These are phyloP conservation scores for Nasonia giraulti DNA, from an alignment of 1,140 invertebrate species.

Conservation along the genomic window DNA sequence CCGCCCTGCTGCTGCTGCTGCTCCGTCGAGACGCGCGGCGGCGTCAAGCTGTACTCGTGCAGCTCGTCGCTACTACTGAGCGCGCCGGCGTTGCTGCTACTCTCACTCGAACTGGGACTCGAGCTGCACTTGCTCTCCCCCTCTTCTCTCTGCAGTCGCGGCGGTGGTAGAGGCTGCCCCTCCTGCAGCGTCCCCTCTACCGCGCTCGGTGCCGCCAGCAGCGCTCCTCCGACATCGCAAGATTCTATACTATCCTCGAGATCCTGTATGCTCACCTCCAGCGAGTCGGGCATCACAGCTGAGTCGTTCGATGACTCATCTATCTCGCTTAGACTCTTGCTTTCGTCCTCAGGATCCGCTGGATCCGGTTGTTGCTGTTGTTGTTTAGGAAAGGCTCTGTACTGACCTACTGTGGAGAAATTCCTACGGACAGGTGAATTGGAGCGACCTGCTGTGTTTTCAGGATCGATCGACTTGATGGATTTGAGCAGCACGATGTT, in stretches of 20 bases:
- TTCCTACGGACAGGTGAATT: not conserved
- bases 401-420: not conserved
- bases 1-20: not conserved
- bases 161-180: not conserved
- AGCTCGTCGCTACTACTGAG: constrained; percentile 65
- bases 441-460: constrained; percentile 23
- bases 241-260: constrained; percentile 46
- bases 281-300: constrained; percentile 67
- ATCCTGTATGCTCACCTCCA: constrained; percentile 60
- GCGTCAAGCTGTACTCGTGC: constrained; percentile 63
- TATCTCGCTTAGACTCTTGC: not conserved
- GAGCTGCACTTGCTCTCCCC: constrained; percentile 23
- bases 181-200: constrained; percentile 6
- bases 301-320: constrained; percentile 52
- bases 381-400: constrained; percentile 6
- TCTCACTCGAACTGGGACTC: not conserved
- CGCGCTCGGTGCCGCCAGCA: constrained; percentile 27
- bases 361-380: not conserved
- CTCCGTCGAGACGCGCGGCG: constrained; percentile 28
- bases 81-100: constrained; percentile 29
- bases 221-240: constrained; percentile 19
- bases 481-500: constrained; percentile 67
- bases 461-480: constrained; percentile 67
- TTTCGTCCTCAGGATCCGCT: not conserved
- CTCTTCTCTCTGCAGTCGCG: not conserved